A percentile compares a stretch with the other conserved stretches of the same genome.
Evolutionary conservation across 2,888 invertebrate genomes (phyloP).

Genomic region (Caradrina clavipalpis): DNA sequence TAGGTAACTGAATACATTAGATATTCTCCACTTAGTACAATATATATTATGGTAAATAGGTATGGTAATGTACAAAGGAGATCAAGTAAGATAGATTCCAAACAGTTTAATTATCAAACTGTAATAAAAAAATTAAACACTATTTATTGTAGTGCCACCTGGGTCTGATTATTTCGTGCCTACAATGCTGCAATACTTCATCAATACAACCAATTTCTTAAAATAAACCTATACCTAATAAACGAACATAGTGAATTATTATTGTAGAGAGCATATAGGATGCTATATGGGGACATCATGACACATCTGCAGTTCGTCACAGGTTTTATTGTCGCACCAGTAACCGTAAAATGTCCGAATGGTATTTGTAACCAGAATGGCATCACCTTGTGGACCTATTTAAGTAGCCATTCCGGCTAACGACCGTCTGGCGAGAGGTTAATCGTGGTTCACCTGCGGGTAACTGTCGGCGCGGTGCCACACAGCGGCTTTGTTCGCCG

Average conservation of each 20-base stretch:
- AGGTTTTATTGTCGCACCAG: conserved; percentile 77
- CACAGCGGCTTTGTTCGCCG: conserved; percentile 78
- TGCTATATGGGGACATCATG: conserved; percentile 47
- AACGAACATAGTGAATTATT: conserved; percentile 16
- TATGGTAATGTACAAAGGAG: not conserved
- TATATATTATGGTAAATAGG: too few species aligned
- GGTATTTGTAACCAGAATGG: conserved; percentile 77
- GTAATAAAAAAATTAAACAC: not conserved
- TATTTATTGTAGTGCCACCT: not conserved
- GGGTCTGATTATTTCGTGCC: not conserved
- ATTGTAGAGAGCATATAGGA: conserved; percentile 66
- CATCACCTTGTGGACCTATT: conserved; percentile 80
- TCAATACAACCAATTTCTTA: too few species aligned
- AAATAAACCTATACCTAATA: conserved; percentile 26
- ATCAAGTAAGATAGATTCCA: not conserved
- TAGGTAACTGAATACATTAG: too few species aligned
- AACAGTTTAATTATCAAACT: not conserved
- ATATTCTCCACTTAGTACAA: too few species aligned
- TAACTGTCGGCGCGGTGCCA: conserved; percentile 78
- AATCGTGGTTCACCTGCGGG: conserved; percentile 85
- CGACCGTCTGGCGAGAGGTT: conserved; percentile 84
- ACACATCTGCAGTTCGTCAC: conserved; percentile 76
- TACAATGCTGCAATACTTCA: too few species aligned
- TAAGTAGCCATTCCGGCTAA: conserved; percentile 79
- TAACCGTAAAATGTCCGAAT: conserved; percentile 80